These are phyloP conservation scores for Drosophila tripunctata DNA, from an alignment of 2,888 invertebrate species.

Conservation along the genomic window DNA sequence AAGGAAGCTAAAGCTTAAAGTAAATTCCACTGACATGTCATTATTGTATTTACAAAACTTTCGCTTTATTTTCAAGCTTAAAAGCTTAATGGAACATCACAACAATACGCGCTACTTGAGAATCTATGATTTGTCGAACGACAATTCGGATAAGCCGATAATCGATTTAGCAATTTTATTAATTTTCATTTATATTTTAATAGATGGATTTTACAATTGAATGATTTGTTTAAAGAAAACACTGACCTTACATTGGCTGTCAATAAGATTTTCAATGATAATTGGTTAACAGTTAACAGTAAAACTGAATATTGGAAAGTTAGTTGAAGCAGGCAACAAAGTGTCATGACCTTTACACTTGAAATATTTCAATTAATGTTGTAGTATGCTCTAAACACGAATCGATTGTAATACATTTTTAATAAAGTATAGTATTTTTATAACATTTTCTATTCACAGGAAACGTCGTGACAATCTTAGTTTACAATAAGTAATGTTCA, in stretches of 20 bases:
- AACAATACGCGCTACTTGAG: slow-evolving; percentile 48
- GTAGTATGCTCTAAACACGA: slow-evolving; percentile 32
- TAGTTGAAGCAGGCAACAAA: slow-evolving; percentile 32
- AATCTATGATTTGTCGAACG: slow-evolving; percentile 42
- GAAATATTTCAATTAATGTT: slow-evolving; percentile 11
- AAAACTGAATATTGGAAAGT: slow-evolving; percentile 54
- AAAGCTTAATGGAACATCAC: slow-evolving; percentile 44
- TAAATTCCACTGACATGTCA: slow-evolving; percentile 34
- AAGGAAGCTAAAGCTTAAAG: too few relatives aligned
- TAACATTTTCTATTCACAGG: background rate
- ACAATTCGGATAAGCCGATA: slow-evolving; percentile 41
- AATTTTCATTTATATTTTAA: background rate
- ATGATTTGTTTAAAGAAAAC: slow-evolving; percentile 41
- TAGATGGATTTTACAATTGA: slow-evolving; percentile 50
- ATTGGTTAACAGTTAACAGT: too few relatives aligned
- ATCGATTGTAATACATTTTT: slow-evolving; percentile 5
- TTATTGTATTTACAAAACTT: slow-evolving; percentile 54
- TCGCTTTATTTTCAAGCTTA: slow-evolving; percentile 41
- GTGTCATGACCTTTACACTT: slow-evolving; percentile 1
- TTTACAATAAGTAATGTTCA: background rate
- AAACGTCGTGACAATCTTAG: background rate
- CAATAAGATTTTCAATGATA: slow-evolving; percentile 41
- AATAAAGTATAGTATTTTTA: slow-evolving; percentile 13
- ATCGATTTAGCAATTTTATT: too few relatives aligned
- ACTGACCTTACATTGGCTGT: slow-evolving; percentile 35